Base-by-base conservation (phyloP, 2,113 vertebrate genomes). In the Nicator chloris region DNA sequence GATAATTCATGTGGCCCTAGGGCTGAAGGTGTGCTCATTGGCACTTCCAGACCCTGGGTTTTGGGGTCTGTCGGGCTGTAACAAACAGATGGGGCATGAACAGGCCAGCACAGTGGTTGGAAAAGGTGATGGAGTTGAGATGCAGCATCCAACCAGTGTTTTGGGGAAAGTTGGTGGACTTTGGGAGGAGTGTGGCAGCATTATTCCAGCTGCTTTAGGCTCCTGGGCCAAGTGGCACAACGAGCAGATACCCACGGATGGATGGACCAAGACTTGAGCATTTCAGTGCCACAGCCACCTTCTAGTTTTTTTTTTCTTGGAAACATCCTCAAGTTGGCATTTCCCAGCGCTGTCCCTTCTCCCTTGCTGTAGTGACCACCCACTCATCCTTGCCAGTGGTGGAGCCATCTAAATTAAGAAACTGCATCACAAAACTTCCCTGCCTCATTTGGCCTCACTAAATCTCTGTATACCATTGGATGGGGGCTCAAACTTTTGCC, bases 311-410 rank as follows among this genome's bases (percentile, higher is more conserved):
- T 45, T 65, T 40, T 28, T 6, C 5, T 76, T 83, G 61, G 45
- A 31, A 54, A 11, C 13, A 28, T 50, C 37, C 59, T 85, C 4
- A 30, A 47, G 54, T 35, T 81, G 76, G 20, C 37, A 11, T 66
- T 88, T 75, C 37, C 33, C 45, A 45, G 28, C 0, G 0, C 3
- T 3, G 17, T 70, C 30, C 15, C 15, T 76, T 73, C 56, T 51
- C 35, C 23, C 20, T 57, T 16, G 26, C 49, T 47, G 17, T 53
- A 4, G 0, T n/a, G 31, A 68, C 18, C 11, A 5, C n/a, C 11
- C 0, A 0, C 50, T 3, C 0, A 0, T 70, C 40, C 61, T 70
- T 63, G 10, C 47, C 22, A 10, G 19, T 0, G 1, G 6, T 57
- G 54, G 17, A 40, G 26, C 47, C 1, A 1, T 47, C 87, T 75